Evolutionary conservation across 2,888 invertebrate genomes (phyloP).

Genomic region (Hoplodrina ambigua): DNA sequence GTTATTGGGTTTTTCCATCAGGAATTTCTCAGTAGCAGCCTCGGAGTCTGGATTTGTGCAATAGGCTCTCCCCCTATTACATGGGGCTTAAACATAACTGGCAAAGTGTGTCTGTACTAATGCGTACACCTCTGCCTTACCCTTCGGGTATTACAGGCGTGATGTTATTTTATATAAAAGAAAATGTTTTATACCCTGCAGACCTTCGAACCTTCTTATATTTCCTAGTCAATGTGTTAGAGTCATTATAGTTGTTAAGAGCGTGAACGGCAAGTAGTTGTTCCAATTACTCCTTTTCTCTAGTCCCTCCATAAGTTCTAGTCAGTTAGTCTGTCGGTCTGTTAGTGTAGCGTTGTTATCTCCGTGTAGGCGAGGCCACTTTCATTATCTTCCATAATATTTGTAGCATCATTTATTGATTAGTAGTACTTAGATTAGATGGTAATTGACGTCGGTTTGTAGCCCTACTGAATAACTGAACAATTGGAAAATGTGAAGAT

Average conservation of each 20-base stretch:
- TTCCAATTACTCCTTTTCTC: conserved; percentile 80
- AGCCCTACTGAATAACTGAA: conserved; percentile 56
- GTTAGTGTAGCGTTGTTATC: conserved; percentile 76
- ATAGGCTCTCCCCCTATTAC: too few species aligned
- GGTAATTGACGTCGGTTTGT: conserved; percentile 63
- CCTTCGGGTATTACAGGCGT: too few species aligned
- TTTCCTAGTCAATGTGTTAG: conserved; percentile 17
- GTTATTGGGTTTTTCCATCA: too few species aligned
- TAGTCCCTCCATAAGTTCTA: conserved; percentile 87
- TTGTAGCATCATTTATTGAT: conserved; percentile 80
- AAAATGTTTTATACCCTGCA: too few species aligned
- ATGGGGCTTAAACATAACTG: too few species aligned
- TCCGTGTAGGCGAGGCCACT: conserved; percentile 85
- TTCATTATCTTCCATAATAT: conserved; percentile 83
- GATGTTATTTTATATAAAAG: too few species aligned
- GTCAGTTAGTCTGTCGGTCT: conserved; percentile 70
- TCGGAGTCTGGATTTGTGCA: too few species aligned
- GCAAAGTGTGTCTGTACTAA: too few species aligned
- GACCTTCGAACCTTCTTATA: background rate
- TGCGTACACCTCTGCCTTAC: too few species aligned
- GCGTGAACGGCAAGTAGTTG: conserved; percentile 64
- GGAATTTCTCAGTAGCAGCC: too few species aligned
- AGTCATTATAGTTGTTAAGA: conserved; percentile 9
- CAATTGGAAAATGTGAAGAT: conserved; percentile 28
- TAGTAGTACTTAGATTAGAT: conserved; percentile 76